phyloP scores from a whole-genome alignment of 2,888 invertebrate genomes.

The Deilephila elpenor region DNA sequence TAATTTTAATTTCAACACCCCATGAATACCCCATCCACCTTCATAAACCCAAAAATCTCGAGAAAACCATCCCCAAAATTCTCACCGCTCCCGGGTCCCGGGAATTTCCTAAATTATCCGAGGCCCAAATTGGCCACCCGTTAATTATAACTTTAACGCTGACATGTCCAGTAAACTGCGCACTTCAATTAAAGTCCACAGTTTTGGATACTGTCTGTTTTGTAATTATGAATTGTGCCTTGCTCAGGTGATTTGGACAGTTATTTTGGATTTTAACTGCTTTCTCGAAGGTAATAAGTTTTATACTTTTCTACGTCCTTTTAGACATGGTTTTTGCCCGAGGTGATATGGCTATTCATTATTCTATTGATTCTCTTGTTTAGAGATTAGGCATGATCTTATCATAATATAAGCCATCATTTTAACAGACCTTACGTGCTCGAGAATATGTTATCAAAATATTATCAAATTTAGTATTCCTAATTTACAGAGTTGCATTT shows the following conservation, averaged over 20 bases:
- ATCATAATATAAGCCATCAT: no score
- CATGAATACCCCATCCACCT: no score
- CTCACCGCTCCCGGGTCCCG: background rate
- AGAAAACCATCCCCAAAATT: background rate
- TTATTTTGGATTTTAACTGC: background rate
- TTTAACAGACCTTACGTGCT: no score
- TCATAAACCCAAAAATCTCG: background rate
- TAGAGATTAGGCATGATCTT: no score
- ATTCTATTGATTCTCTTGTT: background rate
- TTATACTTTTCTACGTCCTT: background rate
- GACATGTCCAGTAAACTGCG: constrained; percentile 64
- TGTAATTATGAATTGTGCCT: constrained; percentile 45
- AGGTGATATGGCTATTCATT: background rate
- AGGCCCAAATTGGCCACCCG: constrained; percentile 63
- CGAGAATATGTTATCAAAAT: no score
- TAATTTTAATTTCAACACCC: no score
- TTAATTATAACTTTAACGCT: constrained; percentile 77
- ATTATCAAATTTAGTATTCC: no score
- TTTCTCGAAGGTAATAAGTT: background rate
- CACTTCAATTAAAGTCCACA: constrained; percentile 69
- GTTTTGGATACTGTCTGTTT: constrained; percentile 53
- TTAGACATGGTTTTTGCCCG: background rate
- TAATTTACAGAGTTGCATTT: no score
- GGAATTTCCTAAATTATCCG: constrained; percentile 56
- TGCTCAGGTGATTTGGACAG: constrained; percentile 1